Evolutionary conservation across 2,888 invertebrate species (phyloP).

Genomic region (Shargacucullia verbasci): DNA sequence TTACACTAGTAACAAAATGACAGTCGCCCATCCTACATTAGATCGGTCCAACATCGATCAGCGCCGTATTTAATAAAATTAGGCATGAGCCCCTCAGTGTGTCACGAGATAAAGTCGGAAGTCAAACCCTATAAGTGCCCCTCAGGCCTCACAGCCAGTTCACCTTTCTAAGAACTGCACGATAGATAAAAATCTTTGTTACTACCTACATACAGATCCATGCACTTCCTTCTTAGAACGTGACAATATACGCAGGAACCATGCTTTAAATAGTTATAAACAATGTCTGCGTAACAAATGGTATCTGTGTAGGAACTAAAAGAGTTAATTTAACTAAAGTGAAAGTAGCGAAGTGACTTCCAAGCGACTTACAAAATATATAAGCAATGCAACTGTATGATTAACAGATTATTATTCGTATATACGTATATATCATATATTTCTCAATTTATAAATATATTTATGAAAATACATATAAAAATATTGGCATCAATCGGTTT

Average conservation of each 20-base stretch:
- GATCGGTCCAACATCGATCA: conserved; percentile 1
- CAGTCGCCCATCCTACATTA: too few species aligned
- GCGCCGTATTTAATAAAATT: conserved; percentile 16
- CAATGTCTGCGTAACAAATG: background rate
- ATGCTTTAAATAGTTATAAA: background rate
- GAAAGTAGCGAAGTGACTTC: too few species aligned
- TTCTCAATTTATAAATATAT: too few species aligned
- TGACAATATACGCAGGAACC: background rate
- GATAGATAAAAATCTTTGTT: conserved; percentile 11
- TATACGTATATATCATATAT: too few species aligned
- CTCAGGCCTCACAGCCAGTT: conserved; percentile 10
- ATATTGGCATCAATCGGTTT: too few species aligned
- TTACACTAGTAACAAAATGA: too few species aligned
- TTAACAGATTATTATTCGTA: too few species aligned
- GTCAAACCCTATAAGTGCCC: background rate
- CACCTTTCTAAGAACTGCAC: conserved; percentile 24
- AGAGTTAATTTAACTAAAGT: too few species aligned
- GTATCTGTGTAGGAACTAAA: too few species aligned
- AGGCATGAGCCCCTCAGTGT: conserved; percentile 25
- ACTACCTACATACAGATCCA: conserved; percentile 2
- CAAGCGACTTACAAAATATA: too few species aligned
- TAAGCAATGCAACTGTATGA: too few species aligned
- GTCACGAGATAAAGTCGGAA: conserved; percentile 33
- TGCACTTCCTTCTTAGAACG: conserved; percentile 16
- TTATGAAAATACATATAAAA: too few species aligned